These are phyloP conservation scores for Montipora sp. DNA, from an alignment of 64 coral and sea anemone genomes.

Conservation along the genomic window DNA sequence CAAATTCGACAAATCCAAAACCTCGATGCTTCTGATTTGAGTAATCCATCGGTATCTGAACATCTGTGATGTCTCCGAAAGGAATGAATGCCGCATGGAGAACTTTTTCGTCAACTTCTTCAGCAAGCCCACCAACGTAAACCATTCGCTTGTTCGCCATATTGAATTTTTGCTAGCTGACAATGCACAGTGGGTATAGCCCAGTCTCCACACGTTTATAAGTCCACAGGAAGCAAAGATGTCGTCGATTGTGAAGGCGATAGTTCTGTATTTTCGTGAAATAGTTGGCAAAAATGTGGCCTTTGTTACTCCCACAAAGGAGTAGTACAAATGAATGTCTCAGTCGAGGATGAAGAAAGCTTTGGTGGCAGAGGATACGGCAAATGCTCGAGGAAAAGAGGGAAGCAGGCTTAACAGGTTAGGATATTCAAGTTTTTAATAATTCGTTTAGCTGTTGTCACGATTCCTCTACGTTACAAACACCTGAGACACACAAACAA, in stretches of 20 bases:
- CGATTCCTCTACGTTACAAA: slow-evolving; percentile 8
- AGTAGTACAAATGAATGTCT: slow-evolving; percentile 47
- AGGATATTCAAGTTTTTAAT: background rate
- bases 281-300: background rate
- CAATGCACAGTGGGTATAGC: slow-evolving; percentile 23
- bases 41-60: slow-evolving; percentile 99
- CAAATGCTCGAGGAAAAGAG: slow-evolving; percentile 39
- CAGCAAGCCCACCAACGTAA: slow-evolving; percentile 98
- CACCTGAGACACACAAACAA: background rate
- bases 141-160: slow-evolving; percentile 99
- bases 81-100: slow-evolving; percentile 99
- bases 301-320: slow-evolving; percentile 19
- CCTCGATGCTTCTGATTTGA: slow-evolving; percentile 93
- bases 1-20: slow-evolving; percentile 99
- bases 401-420: slow-evolving; percentile 56
- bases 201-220: slow-evolving; percentile 25
- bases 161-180: slow-evolving; percentile 32
- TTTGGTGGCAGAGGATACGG: slow-evolving; percentile 43
- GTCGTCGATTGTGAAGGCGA: slow-evolving; percentile 33
- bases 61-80: slow-evolving; percentile 99
- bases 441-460: slow-evolving; percentile 9
- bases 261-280: slow-evolving; percentile 52
- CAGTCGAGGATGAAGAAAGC: slow-evolving; percentile 46
- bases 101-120: slow-evolving; percentile 99
- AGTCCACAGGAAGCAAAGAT: slow-evolving; percentile 58